These are phyloP conservation scores for Uromys caudimaculatus DNA, from an alignment of 2,797 vertebrate genomes.

Conservation along the genomic window DNA sequence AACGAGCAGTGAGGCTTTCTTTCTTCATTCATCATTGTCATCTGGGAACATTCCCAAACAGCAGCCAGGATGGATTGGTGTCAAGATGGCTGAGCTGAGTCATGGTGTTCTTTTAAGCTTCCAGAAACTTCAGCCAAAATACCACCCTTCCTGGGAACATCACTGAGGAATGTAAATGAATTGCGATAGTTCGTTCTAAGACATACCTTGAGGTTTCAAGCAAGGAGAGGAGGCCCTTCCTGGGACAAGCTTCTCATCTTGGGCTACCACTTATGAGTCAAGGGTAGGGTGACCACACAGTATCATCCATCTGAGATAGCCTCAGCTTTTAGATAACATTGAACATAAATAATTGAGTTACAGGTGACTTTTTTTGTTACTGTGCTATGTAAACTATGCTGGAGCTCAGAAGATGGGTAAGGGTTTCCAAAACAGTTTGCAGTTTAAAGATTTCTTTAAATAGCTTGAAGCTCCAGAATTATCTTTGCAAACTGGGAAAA, in stretches of 20 bases:
- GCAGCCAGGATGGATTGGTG: background rate
- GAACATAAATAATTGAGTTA: background rate
- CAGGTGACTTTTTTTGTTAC: background rate
- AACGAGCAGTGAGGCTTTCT: background rate
- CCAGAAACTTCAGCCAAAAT: constrained; percentile 6
- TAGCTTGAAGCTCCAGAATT: constrained; percentile 6
- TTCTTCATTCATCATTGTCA: constrained; percentile 59
- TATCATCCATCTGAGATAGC: background rate
- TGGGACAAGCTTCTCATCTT: background rate
- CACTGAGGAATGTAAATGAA: background rate
- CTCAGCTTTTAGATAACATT: background rate
- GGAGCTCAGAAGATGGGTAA: background rate
- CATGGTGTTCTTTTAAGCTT: background rate
- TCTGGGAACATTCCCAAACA: background rate
- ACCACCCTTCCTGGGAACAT: background rate
- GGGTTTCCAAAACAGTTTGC: background rate
- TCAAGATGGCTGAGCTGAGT: background rate
- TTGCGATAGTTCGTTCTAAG: background rate
- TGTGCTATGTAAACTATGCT: background rate
- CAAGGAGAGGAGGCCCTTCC: background rate
- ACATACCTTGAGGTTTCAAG: background rate
- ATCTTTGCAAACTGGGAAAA: constrained; percentile 56
- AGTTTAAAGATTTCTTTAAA: background rate
- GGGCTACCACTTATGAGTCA: background rate
- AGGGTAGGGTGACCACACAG: background rate